Base-by-base conservation (phyloP, 2,888 invertebrate species). In the Andrena bicolor region DNA sequence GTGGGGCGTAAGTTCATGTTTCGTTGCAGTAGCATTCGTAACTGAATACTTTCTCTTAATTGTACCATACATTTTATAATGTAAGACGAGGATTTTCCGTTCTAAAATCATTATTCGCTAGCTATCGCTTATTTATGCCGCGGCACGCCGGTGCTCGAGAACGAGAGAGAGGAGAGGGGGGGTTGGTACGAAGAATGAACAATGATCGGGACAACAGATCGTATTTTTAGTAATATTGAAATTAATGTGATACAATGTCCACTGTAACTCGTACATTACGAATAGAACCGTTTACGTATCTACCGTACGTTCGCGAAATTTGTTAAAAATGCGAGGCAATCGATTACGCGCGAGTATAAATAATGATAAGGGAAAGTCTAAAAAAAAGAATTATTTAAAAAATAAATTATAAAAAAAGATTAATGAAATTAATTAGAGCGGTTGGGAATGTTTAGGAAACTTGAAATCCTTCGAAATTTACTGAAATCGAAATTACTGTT, bases 191-290 rank as follows among this genome's bases (percentile, higher is more conserved):
- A 41, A 16, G 41, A 72, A 53, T 7, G 32, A 61, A 74, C 51
- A 60, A 68, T 73, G 71, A 35, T 63, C 49, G 66, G 80, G 56
- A 69, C 60, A 48, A 70, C 28, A 85, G 80, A 85, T 85, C 69
- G 84, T 84, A 84, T 87, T 89, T 41, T 89, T 86, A 83, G 82
- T 88, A 90, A 82, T 81, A 85, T 90, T 89, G 85, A 90, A 90
- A 85, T 92, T 86, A 89, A 91, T 92, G 92, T 93, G 92, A 92
- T 92, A 91, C 86, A 86, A 90, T 90, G 87, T 90, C 83, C 83
- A 86, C 86, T 89, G 87, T 91, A 87, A 86, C 85, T 88, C 85
- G 70, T 83, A 74, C 80, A 82, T 84, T 75, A 79, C 23, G 53
- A 74, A 76, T 75, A 65, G 56, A 82, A 80, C 64, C 81, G 16